Base-by-base conservation (phyloP, 2,113 vertebrate genomes). In the Caranx ignobilis region DNA sequence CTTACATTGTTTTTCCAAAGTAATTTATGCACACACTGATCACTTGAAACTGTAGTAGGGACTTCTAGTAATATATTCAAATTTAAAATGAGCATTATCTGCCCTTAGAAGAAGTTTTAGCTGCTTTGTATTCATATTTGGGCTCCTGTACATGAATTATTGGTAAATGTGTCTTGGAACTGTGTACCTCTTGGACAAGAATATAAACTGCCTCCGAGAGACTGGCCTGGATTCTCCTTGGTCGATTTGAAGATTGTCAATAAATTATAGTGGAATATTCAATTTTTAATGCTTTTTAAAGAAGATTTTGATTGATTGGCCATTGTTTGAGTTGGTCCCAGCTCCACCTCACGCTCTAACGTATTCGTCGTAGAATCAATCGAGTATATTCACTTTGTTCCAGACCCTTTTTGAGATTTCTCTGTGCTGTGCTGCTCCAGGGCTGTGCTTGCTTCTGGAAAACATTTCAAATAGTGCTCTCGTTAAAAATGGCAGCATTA, bases 401-500 rank as follows among this genome's bases (percentile, higher is more conserved):
- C n/a, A 50, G n/a, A 18, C 52, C 8, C 6, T 54, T 55, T 34
- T 56, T 9, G 6, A 47, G 62, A 64, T 74, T 1, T 16, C 11
- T 56, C 5, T 55, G 18, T 64, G 41, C 26, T 74, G 13, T 54
- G 12, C 13, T 69, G 57, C 45, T 81, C 52, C 21, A 50, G 57
- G 63, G 43, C 11, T 80, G 18, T 35, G 21, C 59, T 54, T 37
- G 9, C 26, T 66, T 78, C 47, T 83, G 37, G 54, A 41, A 81
- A 77, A 62, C 35, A 74, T 62, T 52, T 79, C 52, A 77, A 77
- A 55, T n/a, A 48, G 6, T 54, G 35, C 54, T n/a, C 21, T 59
- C n/a, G 6, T 54, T 63, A 75, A 76, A 76, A 68, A 55, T 55
- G 39, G 50, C 56, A 57, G 26, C 50, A 35, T 80, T 86, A 84